These are phyloP conservation scores for Cheilosia impressa DNA, from an alignment of 2,888 invertebrate species.

Conservation along the genomic window DNA sequence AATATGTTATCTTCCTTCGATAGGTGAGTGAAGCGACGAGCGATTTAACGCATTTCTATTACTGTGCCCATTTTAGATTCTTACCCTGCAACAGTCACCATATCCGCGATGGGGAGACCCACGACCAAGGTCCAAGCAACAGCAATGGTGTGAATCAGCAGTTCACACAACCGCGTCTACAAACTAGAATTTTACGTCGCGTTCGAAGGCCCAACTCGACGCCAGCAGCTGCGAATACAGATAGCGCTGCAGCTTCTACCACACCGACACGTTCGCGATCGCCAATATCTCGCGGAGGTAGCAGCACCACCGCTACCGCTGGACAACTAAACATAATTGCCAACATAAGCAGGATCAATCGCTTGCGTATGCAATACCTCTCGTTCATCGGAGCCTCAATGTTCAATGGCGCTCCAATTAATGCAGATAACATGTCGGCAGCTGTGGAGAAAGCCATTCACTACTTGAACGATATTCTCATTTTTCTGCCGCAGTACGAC, in stretches of 20 bases:
- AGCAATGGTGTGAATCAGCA: conserved; percentile 67
- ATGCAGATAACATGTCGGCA: conserved; percentile 78
- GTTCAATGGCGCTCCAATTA: conserved; percentile 80
- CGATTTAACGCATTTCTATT: not conserved
- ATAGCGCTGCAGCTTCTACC: conserved; percentile 35
- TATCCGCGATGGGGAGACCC: conserved; percentile 83
- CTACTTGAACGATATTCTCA: conserved; percentile 79
- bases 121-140: conserved; percentile 70
- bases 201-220: conserved; percentile 65
- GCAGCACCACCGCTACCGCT: conserved; percentile 26
- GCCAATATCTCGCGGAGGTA: conserved; percentile 39
- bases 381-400: conserved; percentile 79
- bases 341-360: conserved; percentile 72
- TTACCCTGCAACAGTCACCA: conserved; percentile 90
- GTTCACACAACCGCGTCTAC: conserved; percentile 63
- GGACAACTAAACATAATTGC: conserved; percentile 35
- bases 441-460: conserved; percentile 80
- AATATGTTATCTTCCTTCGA: conserved; percentile 83
- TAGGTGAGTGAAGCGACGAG: conserved; percentile 67
- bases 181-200: conserved; percentile 64
- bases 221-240: conserved; percentile 45
- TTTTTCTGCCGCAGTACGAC: conserved; percentile 82
- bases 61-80: conserved; percentile 82
- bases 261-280: conserved; percentile 52
- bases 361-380: conserved; percentile 79